Evolutionary conservation across 2,113 vertebrate genomes (phyloP).

Genomic region (Scomber scombrus): DNA sequence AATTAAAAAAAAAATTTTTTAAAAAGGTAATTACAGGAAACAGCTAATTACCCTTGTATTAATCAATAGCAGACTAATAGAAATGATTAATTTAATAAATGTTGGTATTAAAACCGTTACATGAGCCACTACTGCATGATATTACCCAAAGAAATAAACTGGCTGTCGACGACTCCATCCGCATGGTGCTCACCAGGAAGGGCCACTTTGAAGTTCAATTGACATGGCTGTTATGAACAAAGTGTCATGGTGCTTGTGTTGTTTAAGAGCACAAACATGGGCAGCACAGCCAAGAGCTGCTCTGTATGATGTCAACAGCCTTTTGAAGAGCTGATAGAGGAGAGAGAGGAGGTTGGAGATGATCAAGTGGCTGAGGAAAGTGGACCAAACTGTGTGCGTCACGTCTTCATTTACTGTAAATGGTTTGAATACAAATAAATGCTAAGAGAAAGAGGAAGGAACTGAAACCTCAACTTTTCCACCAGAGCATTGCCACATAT

Average conservation of each 20-base stretch:
- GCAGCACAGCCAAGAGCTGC: constrained; percentile 49
- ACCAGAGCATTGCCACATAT: too few relatives aligned
- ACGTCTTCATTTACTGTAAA: constrained; percentile 75
- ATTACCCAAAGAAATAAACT: constrained; percentile 70
- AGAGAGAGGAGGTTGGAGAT: constrained; percentile 51
- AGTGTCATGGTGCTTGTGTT: constrained; percentile 85
- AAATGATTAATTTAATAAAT: constrained; percentile 11
- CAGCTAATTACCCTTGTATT: not conserved
- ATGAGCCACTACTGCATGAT: constrained; percentile 33
- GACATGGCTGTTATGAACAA: constrained; percentile 77
- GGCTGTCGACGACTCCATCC: constrained; percentile 34
- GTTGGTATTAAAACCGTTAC: not conserved
- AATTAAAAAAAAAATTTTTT: too few relatives aligned
- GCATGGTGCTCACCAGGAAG: constrained; percentile 77
- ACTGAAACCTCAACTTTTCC: not conserved
- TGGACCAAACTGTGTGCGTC: constrained; percentile 58
- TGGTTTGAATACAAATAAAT: constrained; percentile 46
- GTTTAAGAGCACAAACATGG: constrained; percentile 82
- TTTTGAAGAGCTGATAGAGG: constrained; percentile 16
- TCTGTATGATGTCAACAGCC: constrained; percentile 8
- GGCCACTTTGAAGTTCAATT: constrained; percentile 83
- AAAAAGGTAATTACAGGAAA: too few relatives aligned
- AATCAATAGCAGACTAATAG: constrained; percentile 4
- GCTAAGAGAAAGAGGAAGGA: constrained; percentile 61
- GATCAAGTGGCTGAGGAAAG: constrained; percentile 66